Base-by-base conservation (phyloP, 2,113 vertebrate genomes). In the Numenius arquata region DNA sequence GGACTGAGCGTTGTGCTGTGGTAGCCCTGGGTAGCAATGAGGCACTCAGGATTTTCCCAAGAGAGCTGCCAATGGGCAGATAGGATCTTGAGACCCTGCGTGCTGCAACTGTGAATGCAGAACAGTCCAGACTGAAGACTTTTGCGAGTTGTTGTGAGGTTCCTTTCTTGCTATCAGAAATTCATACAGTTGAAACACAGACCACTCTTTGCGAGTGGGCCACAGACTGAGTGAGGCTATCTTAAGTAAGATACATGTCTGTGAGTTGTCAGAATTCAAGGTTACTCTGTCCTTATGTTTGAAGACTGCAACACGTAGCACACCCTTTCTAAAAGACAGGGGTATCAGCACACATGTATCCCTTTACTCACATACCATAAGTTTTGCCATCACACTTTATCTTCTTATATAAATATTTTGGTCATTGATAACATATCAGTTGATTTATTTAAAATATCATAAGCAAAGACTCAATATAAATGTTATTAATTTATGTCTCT, bases 311-410 rank as follows among this genome's bases (percentile, higher is more conserved):
- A 73, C 27, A 27, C 3, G 7, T 16, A 14, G 13, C 29, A 65
- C 12, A 26, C 4, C 1, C 9, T 52, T 66, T 77, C 19, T n/a
- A 47, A 27, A 73, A 84, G 5, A 55, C 13, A 73, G 2, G 5
- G 1, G 8, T 19, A 1, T 13, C 0, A 0, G 12, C 26, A 45
- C 4, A 9, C 3, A 2, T 48, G 6, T 43, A 34, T 15, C 10
- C 8, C 26, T 73, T 15, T 26, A 52, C 11, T 47, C 18, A 25
- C 14, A 6, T 68, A n/a, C 30, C 1, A 0, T 29, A 72, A 14
- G 9, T 10, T 63, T 82, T 68, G 4, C 19, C 22, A 27, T 53
- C 4, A 32, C 1, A 3, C 4, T 47, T 20, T 61, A 26, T 26
- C 7, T 76, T 50, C 16, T 65, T 76, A 25, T 32, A 26, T 27